Conservation (phyloP, 35 echinoderm and acorn worm genomes). For the Ophiothrix spiculata region DNA sequence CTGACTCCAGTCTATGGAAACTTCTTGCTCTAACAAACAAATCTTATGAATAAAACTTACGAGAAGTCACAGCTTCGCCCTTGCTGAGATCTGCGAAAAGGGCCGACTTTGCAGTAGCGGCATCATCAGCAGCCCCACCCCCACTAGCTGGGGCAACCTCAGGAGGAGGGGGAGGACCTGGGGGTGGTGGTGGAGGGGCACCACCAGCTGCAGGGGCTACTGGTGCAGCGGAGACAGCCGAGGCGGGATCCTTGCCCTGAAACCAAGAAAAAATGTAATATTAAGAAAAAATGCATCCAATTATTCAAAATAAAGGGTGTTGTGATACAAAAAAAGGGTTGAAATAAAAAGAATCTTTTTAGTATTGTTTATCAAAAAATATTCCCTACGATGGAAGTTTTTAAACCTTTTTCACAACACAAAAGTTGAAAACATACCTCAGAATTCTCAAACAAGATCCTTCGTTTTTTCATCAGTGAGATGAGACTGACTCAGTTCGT, state of each 20-base stretch:
- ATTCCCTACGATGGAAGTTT: no score
- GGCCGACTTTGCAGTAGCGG: constrained; percentile 11
- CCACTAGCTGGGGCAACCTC: neutral
- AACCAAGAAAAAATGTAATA: neutral
- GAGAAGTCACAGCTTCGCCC: constrained; percentile 56
- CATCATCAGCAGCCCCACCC: neutral
- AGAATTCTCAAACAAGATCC: no score
- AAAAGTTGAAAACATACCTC: no score
- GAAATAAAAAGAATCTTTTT: no score
- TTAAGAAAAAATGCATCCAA: neutral
- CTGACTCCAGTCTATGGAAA: no score
- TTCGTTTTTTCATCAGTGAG: no score
- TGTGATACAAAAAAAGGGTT: neutral
- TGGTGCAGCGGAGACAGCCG: constrained; percentile 7
- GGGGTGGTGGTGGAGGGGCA: constrained; percentile 47
- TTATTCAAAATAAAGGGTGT: neutral
- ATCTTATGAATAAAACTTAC: constrained; percentile 37
- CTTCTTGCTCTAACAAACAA: no score
- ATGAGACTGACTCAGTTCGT: no score
- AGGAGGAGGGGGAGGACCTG: constrained; percentile 34
- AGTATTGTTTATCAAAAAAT: no score
- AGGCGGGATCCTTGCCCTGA: constrained; percentile 66
- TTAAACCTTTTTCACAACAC: no score
- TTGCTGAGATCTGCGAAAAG: constrained; percentile 68
- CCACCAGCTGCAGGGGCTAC: constrained; percentile 45